Evolutionary conservation across 2,113 vertebrate species (phyloP).

Genomic region (Sula dactylatra): DNA sequence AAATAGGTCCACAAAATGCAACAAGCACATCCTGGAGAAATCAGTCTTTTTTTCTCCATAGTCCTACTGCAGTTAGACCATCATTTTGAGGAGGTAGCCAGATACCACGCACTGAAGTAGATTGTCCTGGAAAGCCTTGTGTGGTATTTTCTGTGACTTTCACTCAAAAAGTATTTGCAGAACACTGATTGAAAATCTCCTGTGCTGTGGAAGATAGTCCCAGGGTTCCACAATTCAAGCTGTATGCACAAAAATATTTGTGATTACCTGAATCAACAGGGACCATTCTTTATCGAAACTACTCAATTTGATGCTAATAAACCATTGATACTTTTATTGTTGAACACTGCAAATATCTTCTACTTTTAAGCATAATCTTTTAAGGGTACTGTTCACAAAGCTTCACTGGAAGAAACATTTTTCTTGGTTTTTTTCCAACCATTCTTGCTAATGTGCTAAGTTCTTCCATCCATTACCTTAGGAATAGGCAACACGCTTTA

Average conservation of each 20-base stretch:
- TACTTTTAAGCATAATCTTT: background rate
- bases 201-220: background rate
- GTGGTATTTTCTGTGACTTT: background rate
- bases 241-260: background rate
- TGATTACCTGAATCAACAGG: background rate
- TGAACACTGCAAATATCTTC: background rate
- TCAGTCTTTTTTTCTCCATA: background rate
- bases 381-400: background rate
- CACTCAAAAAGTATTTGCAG: background rate
- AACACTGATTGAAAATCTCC: background rate
- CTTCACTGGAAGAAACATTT: conserved; percentile 37
- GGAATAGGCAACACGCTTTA: conserved; percentile 21
- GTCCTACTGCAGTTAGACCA: background rate
- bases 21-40: background rate
- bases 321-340: background rate
- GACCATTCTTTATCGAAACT: background rate
- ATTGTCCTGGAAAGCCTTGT: background rate
- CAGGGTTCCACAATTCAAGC: background rate
- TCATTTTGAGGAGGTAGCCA: background rate
- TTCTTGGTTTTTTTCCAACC: conserved; percentile 29
- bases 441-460: conserved; percentile 14
- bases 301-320: background rate
- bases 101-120: background rate
- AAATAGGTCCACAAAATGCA: background rate
- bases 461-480: conserved; percentile 40